These are phyloP conservation scores for Siphamia tubifer DNA, from an alignment of 2,113 vertebrate species.

Conservation along the genomic window DNA sequence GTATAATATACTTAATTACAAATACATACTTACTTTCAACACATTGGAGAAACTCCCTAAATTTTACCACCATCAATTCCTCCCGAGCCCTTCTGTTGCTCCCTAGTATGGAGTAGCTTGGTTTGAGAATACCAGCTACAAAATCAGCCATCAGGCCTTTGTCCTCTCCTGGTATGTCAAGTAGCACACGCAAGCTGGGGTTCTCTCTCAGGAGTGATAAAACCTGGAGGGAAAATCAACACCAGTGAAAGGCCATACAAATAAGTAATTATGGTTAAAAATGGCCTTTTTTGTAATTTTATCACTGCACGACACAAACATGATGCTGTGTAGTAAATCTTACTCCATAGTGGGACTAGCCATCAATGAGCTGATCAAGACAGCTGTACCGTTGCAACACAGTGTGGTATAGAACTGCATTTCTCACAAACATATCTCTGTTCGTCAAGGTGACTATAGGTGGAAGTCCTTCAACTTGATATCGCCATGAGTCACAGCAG, in stretches of 20 bases:
- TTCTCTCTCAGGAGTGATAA: constrained; percentile 4
- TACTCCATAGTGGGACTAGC: neutral
- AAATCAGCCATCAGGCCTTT: neutral
- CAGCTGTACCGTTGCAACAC: neutral
- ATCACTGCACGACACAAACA: no score
- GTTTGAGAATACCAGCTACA: neutral
- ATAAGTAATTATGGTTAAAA: no score
- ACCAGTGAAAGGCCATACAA: no score
- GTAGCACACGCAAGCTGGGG: constrained; percentile 2
- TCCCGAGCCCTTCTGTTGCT: neutral
- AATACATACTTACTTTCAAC: no score
- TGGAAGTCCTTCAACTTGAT: neutral
- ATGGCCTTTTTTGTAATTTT: no score
- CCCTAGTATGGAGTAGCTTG: neutral
- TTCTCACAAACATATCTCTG: neutral
- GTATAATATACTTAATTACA: constrained; percentile 1
- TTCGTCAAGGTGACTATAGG: neutral
- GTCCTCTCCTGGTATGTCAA: neutral
- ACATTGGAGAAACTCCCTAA: no score
- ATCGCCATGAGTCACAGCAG: neutral
- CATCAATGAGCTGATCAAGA: neutral
- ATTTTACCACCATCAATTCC: no score
- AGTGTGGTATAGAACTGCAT: neutral
- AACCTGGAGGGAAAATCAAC: neutral
- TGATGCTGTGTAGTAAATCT: no score